Evolutionary conservation across 2,888 invertebrate genomes (phyloP).

Genomic region (Phengaris alcon): DNA sequence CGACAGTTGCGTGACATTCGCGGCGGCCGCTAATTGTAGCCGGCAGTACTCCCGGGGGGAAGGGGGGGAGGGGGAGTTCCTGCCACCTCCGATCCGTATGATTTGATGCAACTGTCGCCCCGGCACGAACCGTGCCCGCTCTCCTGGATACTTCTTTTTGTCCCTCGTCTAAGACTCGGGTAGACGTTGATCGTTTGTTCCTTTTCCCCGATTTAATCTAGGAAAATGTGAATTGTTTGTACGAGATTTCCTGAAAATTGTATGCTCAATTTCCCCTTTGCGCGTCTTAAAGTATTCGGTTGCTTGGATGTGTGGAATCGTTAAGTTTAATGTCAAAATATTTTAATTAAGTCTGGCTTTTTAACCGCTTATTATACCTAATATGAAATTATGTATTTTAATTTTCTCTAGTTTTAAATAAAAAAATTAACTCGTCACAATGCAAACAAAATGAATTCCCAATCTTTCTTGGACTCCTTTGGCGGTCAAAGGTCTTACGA

Average conservation of each 20-base stretch:
- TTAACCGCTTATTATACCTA: background rate
- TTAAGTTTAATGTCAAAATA: background rate
- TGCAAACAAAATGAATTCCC: background rate
- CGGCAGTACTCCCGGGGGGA: conserved; percentile 45
- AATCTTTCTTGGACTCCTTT: background rate
- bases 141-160: conserved; percentile 44
- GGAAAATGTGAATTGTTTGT: conserved; percentile 3
- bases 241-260: conserved; percentile 8
- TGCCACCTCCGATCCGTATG: conserved; percentile 52
- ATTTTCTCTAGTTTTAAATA: too few species aligned
- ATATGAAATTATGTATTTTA: background rate
- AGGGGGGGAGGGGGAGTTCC: conserved; percentile 61
- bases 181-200: conserved; percentile 41
- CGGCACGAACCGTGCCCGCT: conserved; percentile 58
- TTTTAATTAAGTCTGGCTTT: background rate
- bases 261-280: conserved; percentile 13
- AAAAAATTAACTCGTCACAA: too few species aligned
- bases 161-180: conserved; percentile 44
- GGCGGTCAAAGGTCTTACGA: background rate
- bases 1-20: conserved; percentile 66
- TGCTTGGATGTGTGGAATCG: background rate
- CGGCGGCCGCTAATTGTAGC: conserved; percentile 64
- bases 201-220: conserved; percentile 32
- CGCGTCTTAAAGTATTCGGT: background rate
- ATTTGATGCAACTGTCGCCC: conserved; percentile 68